Base-by-base conservation (phyloP, 2,797 vertebrate genomes). In the Phoeniculus purpureus region DNA sequence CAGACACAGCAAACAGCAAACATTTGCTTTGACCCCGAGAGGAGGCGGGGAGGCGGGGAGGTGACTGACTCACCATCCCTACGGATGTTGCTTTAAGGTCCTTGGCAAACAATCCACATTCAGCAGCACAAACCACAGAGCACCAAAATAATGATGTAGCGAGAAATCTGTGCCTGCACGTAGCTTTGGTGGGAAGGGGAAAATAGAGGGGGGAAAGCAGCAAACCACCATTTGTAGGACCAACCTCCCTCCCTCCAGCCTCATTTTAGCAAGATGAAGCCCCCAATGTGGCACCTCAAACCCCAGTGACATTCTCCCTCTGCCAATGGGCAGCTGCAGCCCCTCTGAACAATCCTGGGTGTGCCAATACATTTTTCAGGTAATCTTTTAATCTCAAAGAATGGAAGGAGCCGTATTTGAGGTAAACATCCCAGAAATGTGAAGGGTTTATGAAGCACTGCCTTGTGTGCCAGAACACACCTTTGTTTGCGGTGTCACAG, bases 251-350 rank as follows among this genome's bases (percentile, higher is more conserved):
- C 7, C 5, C 22, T 12, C 15, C 62, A 51, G 9, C 37, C 51
- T 43, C 6, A 12, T n/a, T 31, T 47, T 21, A 34, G 15, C 19
- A 43, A 54, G 31, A 43, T 31, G 34, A 31, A 43, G 67, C 9
- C 32, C 58, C 34, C 43, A 26, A 23, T 19, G 5, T 22, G 60
- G 34, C 60, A 75, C 19, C 37, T 26, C 48, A 5, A 51, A 3
- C 15, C 29, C 25, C 17, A 9, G 15, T 10, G 20, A 4, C 3
- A 4, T 7, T 21, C 37, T 5, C 17, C 10, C 47, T 12, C 66
- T 54, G 48, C 59, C 51, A 27, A 2, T 1, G n/a, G 10, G 31
- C n/a, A 56, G 1, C 32, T 64, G 61, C 0, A 20, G 34, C 8
- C 25, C 68, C 27, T 65, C 2, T 47, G 27, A 55, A 19, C 23